These are phyloP conservation scores for Ferrisia virgata DNA, from an alignment of 2,888 invertebrate genomes.

Conservation along the genomic window DNA sequence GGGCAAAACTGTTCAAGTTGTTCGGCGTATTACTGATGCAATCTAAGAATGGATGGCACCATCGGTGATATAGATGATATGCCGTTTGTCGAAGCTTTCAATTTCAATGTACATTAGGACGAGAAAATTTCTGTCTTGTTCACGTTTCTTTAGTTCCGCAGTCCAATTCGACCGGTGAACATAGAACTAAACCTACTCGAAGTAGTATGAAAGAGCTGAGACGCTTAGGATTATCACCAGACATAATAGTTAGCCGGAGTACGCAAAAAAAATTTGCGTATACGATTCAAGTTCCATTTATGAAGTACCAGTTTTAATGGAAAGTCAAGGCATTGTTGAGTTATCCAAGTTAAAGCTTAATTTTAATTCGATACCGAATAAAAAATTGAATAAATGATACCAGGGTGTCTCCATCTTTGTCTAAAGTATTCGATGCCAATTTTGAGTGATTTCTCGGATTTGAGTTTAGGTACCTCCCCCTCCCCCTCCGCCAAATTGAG, in stretches of 20 bases:
- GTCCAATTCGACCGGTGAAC: constrained; percentile 86
- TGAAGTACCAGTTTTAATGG: constrained; percentile 90
- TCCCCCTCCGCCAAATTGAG: no score
- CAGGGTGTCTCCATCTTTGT: no score
- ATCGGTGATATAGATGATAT: constrained; percentile 99
- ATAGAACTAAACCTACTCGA: constrained; percentile 99
- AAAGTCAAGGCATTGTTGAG: constrained; percentile 82
- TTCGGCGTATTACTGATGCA: constrained; percentile 96
- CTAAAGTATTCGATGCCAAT: no score
- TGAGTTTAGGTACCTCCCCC: no score
- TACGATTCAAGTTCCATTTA: constrained; percentile 94
- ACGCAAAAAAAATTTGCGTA: constrained; percentile 90
- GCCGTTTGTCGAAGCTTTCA: constrained; percentile 99
- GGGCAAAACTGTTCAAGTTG: constrained; percentile 98
- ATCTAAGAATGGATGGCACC: constrained; percentile 99
- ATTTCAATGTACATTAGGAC: constrained; percentile 91
- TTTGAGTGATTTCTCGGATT: no score
- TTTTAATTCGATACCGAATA: no score
- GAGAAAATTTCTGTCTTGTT: constrained; percentile 93
- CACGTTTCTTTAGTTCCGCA: constrained; percentile 96
- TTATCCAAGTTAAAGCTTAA: no score
- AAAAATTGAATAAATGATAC: no score
- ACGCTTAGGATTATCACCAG: constrained; percentile 90
- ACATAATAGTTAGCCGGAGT: constrained; percentile 90
- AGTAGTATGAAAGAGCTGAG: constrained; percentile 90